phyloP scores from a whole-genome alignment of 2,113 vertebrate species.

The Crotalus viridis region DNA sequence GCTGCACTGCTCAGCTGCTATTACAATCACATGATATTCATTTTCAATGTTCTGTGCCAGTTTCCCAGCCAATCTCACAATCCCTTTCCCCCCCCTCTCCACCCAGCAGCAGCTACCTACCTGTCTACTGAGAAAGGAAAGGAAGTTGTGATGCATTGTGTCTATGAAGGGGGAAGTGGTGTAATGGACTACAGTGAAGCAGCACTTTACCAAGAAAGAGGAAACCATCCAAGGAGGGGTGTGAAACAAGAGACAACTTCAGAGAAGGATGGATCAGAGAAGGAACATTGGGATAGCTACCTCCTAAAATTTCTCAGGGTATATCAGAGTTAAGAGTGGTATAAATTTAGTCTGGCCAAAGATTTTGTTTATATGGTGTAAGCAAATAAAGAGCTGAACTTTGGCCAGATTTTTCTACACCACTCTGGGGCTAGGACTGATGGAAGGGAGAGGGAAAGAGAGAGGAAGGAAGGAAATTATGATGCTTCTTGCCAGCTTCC shows the following conservation, averaged over 20 bases:
- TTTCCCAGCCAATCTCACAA: background rate
- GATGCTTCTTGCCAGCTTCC: background rate
- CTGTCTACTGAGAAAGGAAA: background rate
- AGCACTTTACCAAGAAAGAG: background rate
- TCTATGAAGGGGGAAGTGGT: background rate
- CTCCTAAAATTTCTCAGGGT: background rate
- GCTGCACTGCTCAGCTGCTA: background rate
- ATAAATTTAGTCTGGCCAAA: background rate
- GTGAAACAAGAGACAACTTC: too few relatives aligned
- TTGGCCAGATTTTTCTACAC: background rate
- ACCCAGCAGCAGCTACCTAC: background rate
- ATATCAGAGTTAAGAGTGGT: background rate
- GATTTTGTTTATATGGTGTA: background rate
- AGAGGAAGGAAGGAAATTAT: background rate
- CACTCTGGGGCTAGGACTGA: background rate
- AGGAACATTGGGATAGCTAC: too few relatives aligned
- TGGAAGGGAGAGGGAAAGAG: background rate
- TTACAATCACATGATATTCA: background rate
- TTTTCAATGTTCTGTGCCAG: background rate
- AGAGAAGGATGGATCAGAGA: too few relatives aligned
- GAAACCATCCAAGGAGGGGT: too few relatives aligned
- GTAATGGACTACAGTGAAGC: background rate
- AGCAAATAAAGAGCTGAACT: background rate
- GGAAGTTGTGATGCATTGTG: background rate
- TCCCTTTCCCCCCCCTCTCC: background rate